phyloP scores from a whole-genome alignment of 2,113 vertebrate species.

The Mus musculus region DNA sequence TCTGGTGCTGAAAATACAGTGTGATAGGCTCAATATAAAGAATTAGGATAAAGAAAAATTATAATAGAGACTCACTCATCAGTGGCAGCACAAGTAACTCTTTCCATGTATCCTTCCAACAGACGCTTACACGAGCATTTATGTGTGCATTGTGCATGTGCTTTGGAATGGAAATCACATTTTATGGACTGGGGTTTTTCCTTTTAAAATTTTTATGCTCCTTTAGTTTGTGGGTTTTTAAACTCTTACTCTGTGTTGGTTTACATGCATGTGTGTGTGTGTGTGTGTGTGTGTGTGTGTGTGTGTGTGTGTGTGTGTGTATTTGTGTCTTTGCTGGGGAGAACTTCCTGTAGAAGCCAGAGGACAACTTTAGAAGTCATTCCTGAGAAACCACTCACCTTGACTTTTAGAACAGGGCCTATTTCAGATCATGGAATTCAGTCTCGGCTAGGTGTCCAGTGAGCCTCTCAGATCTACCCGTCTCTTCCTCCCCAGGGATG shows the following conservation, averaged over 20 bases:
- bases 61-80: neutral
- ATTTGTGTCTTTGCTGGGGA: neutral
- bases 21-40: neutral
- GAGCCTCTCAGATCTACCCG: neutral
- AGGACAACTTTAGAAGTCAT: no score
- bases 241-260: neutral
- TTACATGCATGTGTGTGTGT: neutral
- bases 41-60: constrained; percentile 36
- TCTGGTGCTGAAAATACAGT: neutral
- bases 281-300: no score
- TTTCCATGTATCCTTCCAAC: neutral
- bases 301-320: no score
- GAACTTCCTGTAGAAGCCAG: neutral
- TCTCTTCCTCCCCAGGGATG: neutral
- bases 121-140: neutral
- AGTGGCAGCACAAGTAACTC: neutral
- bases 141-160: no score
- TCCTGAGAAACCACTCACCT: neutral
- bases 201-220: neutral
- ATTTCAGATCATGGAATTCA: neutral
- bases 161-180: neutral
- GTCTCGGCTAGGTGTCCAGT: neutral
- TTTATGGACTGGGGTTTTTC: neutral
- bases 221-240: neutral
- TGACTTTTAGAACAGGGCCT: neutral